These are phyloP conservation scores for Volucella inanis DNA, from an alignment of 2,888 invertebrate genomes.

Conservation along the genomic window DNA sequence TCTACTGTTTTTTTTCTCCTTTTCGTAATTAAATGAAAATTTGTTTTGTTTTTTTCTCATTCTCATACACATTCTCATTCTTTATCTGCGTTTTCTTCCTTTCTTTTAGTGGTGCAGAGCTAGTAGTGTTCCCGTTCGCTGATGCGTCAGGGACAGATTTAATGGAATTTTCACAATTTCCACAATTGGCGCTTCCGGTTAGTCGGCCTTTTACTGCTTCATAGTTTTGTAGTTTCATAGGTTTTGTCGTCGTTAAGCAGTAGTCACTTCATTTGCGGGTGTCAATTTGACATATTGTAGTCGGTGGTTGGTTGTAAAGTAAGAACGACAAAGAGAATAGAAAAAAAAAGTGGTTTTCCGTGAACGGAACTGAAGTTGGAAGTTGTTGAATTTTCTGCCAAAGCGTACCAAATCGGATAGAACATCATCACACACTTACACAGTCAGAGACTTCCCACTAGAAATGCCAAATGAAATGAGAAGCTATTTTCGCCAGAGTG, in stretches of 20 bases:
- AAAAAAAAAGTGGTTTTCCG: conserved; percentile 54
- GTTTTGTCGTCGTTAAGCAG: conserved; percentile 45
- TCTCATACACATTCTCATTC: too few species aligned
- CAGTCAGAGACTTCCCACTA: conserved; percentile 64
- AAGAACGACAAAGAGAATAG: background rate
- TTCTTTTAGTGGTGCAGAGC: background rate
- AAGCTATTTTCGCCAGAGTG: conserved; percentile 67
- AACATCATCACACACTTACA: background rate
- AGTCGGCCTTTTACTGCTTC: conserved; percentile 29
- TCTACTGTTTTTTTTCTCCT: background rate
- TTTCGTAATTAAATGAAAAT: conserved; percentile 63
- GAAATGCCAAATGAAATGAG: conserved; percentile 53
- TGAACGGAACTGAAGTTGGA: conserved; percentile 43
- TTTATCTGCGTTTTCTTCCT: background rate
- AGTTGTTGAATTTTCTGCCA: conserved; percentile 68
- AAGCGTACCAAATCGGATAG: conserved; percentile 1
- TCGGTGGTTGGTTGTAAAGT: conserved; percentile 16
- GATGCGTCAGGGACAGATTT: conserved; percentile 30
- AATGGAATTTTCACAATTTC: conserved; percentile 72
- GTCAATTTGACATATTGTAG: conserved; percentile 72
- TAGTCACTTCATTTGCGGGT: conserved; percentile 73
- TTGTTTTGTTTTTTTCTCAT: conserved; percentile 44
- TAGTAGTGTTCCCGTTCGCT: conserved; percentile 29
- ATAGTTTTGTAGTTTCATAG: conserved; percentile 29
- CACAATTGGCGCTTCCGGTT: conserved; percentile 73